Percentiles rank a stretch among this genome's conserved stretches.
Conservation (phyloP, 2,113 vertebrate species). For the Colossoma macropomum region DNA sequence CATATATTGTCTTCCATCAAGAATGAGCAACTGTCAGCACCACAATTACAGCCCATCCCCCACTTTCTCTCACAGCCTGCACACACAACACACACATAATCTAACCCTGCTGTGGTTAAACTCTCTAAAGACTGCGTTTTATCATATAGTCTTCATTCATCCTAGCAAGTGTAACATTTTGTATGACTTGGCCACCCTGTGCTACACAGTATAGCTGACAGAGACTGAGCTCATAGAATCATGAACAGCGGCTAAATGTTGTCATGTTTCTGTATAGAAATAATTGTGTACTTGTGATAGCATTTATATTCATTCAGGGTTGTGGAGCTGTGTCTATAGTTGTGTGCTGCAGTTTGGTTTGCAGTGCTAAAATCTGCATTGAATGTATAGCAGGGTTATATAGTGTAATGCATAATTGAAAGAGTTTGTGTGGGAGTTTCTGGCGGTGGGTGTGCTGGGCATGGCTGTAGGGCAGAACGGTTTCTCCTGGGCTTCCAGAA, state of each 20-base stretch:
- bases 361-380: neutral
- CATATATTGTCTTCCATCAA: neutral
- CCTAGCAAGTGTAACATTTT: neutral
- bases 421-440: neutral
- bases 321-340: neutral
- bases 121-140: neutral
- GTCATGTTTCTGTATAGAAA: neutral
- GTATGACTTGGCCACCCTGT: slow-evolving; percentile 26
- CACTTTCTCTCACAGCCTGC: too few relatives aligned
- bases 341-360: neutral
- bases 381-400: neutral
- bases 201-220: neutral
- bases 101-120: slow-evolving; percentile 23
- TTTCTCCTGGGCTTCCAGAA: neutral
- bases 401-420: slow-evolving; percentile 28
- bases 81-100: neutral
- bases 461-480: neutral
- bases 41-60: neutral
- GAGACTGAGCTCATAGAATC: too few relatives aligned
- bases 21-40: slow-evolving; percentile 12
- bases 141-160: neutral
- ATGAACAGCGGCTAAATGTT: too few relatives aligned
- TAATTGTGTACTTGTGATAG: neutral
- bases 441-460: neutral
- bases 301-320: neutral